Percentiles rank a stretch among this genome's conserved stretches.
Evolutionary conservation across 2,888 invertebrate genomes (phyloP).

Genomic region (Andrena chrysosceles): DNA sequence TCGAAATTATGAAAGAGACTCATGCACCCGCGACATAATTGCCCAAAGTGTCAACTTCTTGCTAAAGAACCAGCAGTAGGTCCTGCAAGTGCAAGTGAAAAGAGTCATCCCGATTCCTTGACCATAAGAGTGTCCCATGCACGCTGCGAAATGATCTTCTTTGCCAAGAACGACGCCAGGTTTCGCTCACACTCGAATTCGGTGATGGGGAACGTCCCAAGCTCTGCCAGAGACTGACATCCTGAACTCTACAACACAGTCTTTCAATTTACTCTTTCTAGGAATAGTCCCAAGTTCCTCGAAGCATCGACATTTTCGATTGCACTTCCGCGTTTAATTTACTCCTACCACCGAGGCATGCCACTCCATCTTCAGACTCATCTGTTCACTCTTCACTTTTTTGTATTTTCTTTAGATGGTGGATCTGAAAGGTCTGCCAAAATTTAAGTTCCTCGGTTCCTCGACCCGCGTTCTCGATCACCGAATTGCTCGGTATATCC

Average conservation of each 20-base stretch:
- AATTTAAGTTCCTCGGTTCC: conserved; percentile 37
- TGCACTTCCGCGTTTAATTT: neutral
- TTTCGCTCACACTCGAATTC: conserved; percentile 14
- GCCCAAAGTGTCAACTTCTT: too few relatives aligned
- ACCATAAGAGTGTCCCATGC: conserved; percentile 2
- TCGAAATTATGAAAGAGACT: too few relatives aligned
- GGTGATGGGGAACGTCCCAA: conserved; percentile 40
- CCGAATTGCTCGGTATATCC: conserved; percentile 16
- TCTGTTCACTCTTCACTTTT: neutral
- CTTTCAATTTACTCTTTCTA: neutral
- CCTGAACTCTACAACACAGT: neutral
- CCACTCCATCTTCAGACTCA: neutral
- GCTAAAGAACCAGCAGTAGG: too few relatives aligned
- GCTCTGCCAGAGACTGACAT: conserved; percentile 25
- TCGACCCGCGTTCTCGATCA: conserved; percentile 43
- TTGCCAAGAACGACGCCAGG: conserved; percentile 18
- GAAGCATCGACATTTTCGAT: neutral
- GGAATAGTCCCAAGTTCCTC: conserved; percentile 12
- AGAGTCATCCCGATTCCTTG: conserved; percentile 7
- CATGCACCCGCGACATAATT: too few relatives aligned
- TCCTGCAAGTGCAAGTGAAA: neutral
- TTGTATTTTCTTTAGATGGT: neutral
- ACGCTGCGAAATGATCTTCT: conserved; percentile 20
- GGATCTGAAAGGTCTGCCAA: neutral
- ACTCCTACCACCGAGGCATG: neutral